These are phyloP conservation scores for Nycticryphes semicollaris DNA, from an alignment of 2,113 vertebrate species.

Conservation along the genomic window DNA sequence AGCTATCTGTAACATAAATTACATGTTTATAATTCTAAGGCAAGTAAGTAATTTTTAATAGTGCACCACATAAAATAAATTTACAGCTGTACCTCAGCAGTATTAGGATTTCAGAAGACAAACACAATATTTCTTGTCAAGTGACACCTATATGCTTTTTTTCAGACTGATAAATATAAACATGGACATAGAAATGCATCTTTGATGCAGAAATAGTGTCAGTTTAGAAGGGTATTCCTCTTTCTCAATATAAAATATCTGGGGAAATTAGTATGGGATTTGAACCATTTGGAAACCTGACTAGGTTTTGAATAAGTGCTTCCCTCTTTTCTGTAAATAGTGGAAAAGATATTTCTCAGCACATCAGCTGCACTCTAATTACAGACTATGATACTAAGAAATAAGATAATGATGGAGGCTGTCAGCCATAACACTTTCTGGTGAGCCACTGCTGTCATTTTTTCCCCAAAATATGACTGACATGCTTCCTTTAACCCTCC, in stretches of 20 bases:
- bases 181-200: not conserved
- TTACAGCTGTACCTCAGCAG: not conserved
- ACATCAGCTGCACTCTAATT: not conserved
- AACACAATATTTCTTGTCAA: not conserved
- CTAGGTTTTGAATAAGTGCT: not conserved
- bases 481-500: constrained; percentile 22
- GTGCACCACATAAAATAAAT: not conserved
- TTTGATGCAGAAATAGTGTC: not conserved
- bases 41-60: constrained; percentile 10
- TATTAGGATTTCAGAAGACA: constrained; percentile 10
- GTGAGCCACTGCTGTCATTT: not conserved
- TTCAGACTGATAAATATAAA: not conserved
- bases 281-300: not conserved
- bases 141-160: not conserved
- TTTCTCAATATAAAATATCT: constrained; percentile 27
- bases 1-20: not conserved
- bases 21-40: not conserved
- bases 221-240: not conserved
- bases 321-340: not conserved
- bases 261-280: not conserved
- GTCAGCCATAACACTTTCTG: constrained; percentile 14
- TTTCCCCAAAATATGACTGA: constrained; percentile 31
- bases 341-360: constrained; percentile 23
- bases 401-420: constrained; percentile 15
- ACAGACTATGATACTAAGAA: not conserved